Evolutionary conservation across 2,888 invertebrate species (phyloP), one percentile per base, ranked within the genome.

Genomic region (Siphlonurus alternatus): DNA sequence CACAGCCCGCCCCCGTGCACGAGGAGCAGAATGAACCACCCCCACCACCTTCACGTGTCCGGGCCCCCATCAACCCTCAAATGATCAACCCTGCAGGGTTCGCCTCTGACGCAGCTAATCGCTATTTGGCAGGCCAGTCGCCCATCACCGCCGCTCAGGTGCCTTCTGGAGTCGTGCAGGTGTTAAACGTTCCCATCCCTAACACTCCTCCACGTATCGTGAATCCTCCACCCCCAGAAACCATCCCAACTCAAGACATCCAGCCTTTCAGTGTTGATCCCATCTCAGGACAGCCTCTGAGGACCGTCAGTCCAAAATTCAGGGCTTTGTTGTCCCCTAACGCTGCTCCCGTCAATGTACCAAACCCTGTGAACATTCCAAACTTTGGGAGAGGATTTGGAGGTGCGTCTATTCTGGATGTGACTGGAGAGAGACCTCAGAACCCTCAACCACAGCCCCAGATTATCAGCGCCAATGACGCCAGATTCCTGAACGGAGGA

Each of bases 1-100:
- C 56, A 56, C 15, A 56, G 20, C 56, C 56, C 5, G 56, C 56
- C 56, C 56, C 56, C 56, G 56, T 56, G n/a, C 56, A 56, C n/a
- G 56, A 56, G 56, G 56, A 56, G 7, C 56, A 56, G 20, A 56
- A 56, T 56, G 56, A 56, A 7, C n/a, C 22, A 18, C 56, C 56
- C 7, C 56, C 56, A 20, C 56, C 56, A 56, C 56, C 56, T 20
- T 20, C 22, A 18, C 56, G 56, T 20, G 19, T 22, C 7, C 56
- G 22, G n/a, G 56, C 56, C 5, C 56, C 5, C 5, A n/a, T 20
- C 7, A 20, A n/a, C 22, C 56, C 56, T 22, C 5, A 5, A 22
- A 56, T 56, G 56, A 20, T 56, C 15, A 56, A 56, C 56, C 56
- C 56, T 22, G 15, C 56, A 5, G n/a, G 19, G 7, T 56, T 18